Percentiles rank a stretch among this genome's conserved stretches.
Evolutionary conservation across 2,888 invertebrate genomes (phyloP).

Genomic region (Xylota segnis): DNA sequence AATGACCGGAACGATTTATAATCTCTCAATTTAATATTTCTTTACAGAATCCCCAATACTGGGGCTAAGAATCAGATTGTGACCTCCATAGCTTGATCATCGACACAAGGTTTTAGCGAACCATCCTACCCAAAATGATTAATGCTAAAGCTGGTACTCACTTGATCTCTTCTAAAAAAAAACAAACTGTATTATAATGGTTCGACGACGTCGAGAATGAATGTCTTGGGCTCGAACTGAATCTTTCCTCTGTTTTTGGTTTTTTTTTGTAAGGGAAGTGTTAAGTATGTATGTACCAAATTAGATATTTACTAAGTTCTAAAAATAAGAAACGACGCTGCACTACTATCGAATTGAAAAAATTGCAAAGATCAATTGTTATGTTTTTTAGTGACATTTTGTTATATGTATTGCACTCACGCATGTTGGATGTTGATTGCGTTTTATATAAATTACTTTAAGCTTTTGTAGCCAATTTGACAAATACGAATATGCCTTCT

Average conservation of each 20-base stretch:
- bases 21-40: conserved; percentile 50
- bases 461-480: conserved; percentile 21
- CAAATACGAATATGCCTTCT: background rate
- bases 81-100: conserved; percentile 85
- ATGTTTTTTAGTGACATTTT: conserved; percentile 3
- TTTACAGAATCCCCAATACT: conserved; percentile 86
- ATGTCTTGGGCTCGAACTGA: background rate
- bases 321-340: background rate
- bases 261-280: background rate
- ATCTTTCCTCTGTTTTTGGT: too few relatives aligned
- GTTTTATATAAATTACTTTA: conserved; percentile 29
- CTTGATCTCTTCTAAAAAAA: background rate
- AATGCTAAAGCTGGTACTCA: background rate
- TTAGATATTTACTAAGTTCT: conserved; percentile 1
- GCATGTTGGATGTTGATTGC: background rate
- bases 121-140: background rate
- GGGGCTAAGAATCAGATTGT: conserved; percentile 87
- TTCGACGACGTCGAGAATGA: background rate
- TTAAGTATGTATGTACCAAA: conserved; percentile 2
- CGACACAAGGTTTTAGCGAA: conserved; percentile 1
- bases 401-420: background rate
- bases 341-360: conserved; percentile 4
- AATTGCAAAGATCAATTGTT: conserved; percentile 16
- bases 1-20: background rate
- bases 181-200: background rate